Conservation (phyloP, 2,797 vertebrate genomes). For the Uromys caudimaculatus region DNA sequence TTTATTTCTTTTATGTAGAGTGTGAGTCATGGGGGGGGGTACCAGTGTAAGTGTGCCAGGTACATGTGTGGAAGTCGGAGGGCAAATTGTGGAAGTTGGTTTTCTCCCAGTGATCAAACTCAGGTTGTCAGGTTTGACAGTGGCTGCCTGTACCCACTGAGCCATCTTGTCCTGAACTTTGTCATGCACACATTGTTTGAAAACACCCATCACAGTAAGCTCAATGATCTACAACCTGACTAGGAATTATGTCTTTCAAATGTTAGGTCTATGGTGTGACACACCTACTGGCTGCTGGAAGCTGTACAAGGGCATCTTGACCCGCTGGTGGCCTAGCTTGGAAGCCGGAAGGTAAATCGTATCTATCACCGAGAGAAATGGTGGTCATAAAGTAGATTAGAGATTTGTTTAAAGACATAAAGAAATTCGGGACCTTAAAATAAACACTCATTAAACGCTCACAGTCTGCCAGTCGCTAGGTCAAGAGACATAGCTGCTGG, state of each 20-base stretch:
- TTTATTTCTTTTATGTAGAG: neutral
- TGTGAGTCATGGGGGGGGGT: accelerated
- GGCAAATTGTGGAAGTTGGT: neutral
- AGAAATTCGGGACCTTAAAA: constrained; percentile 51
- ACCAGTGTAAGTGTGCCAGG: neutral
- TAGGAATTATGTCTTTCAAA: neutral
- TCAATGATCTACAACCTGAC: neutral
- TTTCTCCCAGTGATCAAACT: neutral
- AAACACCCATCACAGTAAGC: neutral
- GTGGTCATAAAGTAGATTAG: constrained; percentile 29
- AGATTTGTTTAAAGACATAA: constrained; percentile 55
- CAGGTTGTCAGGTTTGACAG: neutral
- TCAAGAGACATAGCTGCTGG: constrained; percentile 16
- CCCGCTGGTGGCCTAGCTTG: neutral
- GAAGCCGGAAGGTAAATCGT: neutral
- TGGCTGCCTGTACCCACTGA: neutral
- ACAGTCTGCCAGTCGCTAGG: neutral
- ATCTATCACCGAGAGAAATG: constrained; percentile 9
- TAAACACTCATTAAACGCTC: constrained; percentile 57
- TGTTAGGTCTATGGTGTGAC: neutral
- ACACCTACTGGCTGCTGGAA: accelerated
- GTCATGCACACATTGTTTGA: accelerated
- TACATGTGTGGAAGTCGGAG: neutral
- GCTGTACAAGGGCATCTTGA: neutral
- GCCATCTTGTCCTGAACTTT: neutral